A percentile compares a stretch with the other conserved stretches of the same genome.
Conservation (phyloP, 2,888 invertebrate genomes). For the Amphipyra tragopoginis region DNA sequence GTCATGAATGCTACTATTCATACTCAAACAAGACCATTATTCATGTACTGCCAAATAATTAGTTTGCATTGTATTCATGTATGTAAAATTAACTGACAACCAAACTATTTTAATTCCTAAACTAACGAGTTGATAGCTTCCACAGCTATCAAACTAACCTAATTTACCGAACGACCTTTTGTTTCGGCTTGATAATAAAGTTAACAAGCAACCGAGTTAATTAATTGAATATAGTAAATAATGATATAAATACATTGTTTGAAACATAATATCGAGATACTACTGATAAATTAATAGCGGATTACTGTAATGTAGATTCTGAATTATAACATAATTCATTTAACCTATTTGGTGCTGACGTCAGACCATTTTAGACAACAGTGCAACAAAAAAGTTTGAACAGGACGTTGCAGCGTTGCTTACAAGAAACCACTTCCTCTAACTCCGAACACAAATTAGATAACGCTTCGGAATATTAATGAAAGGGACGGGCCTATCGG, state of each 20-base stretch:
- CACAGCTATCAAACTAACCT: conserved; percentile 60
- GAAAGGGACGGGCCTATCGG: conserved; percentile 58
- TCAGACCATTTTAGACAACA: conserved; percentile 1
- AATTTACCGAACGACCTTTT: conserved; percentile 65
- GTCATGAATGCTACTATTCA: conserved; percentile 18
- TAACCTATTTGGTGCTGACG: background rate
- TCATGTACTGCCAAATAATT: conserved; percentile 2
- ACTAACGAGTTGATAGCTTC: conserved; percentile 63
- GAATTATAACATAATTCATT: background rate
- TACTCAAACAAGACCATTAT: background rate
- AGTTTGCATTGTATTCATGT: conserved; percentile 23
- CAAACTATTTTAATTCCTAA: conserved; percentile 44
- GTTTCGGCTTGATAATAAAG: conserved; percentile 57
- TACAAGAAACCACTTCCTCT: conserved; percentile 81
- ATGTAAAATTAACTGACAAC: conserved; percentile 37
- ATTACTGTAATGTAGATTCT: conserved; percentile 5
- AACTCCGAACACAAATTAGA: conserved; percentile 83
- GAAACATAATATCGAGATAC: conserved; percentile 6
- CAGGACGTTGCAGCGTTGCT: conserved; percentile 76
- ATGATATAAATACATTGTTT: conserved; percentile 12
- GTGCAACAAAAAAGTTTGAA: conserved; percentile 69
- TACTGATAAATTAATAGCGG: conserved; percentile 7
- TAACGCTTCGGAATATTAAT: conserved; percentile 81
- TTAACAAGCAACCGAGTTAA: conserved; percentile 50
- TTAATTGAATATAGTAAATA: conserved; percentile 41